Base-by-base conservation (phyloP, 1,140 invertebrate species). In the Cydia strobilella region DNA sequence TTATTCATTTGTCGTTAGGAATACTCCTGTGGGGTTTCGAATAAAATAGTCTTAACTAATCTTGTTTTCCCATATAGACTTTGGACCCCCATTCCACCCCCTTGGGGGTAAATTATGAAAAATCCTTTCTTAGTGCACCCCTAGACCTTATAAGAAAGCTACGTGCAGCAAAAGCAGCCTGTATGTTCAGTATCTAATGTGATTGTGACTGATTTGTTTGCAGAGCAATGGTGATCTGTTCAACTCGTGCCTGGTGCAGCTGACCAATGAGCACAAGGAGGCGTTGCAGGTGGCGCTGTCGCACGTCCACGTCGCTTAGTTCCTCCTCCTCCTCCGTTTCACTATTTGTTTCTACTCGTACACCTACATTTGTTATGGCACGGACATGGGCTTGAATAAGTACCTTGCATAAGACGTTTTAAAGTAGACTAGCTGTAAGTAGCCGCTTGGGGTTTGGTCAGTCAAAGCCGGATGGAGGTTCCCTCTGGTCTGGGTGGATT, bases 191-290 rank as follows among this genome's bases (percentile, higher is more conserved):
- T 31, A 31, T 5, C 31, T 31, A 27, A 27, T 31, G 31, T 31
- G 31, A 27, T 3, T 31, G 31, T 31, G 31, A 31, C 5, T 31
- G 31, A 31, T 31, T 31, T 31, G 27, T 82, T 86, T 88, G 9
- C 86, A 93, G 91, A 85, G 75, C 66, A 98, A 97, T 90, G 95
- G 95, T 66, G 95, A 97, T 72, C 93, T 98, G 79, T 98, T 98
- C 93, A 96, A 97, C 90, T 95, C 95, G 7, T 97, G 97, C 82
- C 93, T 98, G 76, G 94, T 94, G 82, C 94, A 95, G 77, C 93
- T 99, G 79, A 95, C 95, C 74, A 93, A 95, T 35, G 96, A 98
- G 79, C 96, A 98, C 87, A 96, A 98, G 88, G 95, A 96, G 85
- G 97, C 96, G 20, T 92, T 99, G 76, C 95, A 97, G 85, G 92